Conservation (phyloP, 2,888 invertebrate genomes). For the Heteromyza rotundicornis region DNA sequence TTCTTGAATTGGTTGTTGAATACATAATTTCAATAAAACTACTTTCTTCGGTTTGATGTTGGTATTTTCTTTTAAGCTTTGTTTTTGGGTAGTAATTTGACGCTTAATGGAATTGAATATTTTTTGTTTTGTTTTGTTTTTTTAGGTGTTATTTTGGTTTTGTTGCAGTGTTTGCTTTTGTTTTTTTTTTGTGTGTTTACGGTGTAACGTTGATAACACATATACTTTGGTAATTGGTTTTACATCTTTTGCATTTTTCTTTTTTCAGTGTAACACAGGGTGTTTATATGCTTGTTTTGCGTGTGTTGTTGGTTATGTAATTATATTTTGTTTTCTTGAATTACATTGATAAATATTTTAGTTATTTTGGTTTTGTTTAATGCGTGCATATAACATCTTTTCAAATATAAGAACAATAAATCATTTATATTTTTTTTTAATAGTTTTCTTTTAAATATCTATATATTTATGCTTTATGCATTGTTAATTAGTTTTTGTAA, state of each 20-base stretch:
- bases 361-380: constrained; percentile 8
- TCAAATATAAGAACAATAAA: constrained; percentile 33
- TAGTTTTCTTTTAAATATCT: neutral
- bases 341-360: constrained; percentile 3
- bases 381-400: constrained; percentile 3
- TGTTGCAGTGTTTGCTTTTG: neutral
- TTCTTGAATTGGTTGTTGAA: no score
- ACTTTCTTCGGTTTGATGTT: no score
- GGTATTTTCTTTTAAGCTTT: no score
- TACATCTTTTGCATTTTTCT: constrained; percentile 3
- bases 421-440: constrained; percentile 17
- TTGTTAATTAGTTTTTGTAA: constrained; percentile 1
- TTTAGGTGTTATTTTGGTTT: neutral
- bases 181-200: neutral
- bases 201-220: neutral
- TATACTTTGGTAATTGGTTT: neutral
- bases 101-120: neutral
- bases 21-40: no score
- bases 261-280: constrained; percentile 21
- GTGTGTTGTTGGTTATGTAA: constrained; percentile 3
- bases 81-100: no score
- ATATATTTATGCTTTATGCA: neutral
- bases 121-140: constrained; percentile 6
- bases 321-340: neutral
- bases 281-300: neutral